A percentile compares a stretch with the other conserved stretches of the same genome.
phyloP scores from a whole-genome alignment of 2,797 vertebrate species.

The Taenioides sp. region DNA sequence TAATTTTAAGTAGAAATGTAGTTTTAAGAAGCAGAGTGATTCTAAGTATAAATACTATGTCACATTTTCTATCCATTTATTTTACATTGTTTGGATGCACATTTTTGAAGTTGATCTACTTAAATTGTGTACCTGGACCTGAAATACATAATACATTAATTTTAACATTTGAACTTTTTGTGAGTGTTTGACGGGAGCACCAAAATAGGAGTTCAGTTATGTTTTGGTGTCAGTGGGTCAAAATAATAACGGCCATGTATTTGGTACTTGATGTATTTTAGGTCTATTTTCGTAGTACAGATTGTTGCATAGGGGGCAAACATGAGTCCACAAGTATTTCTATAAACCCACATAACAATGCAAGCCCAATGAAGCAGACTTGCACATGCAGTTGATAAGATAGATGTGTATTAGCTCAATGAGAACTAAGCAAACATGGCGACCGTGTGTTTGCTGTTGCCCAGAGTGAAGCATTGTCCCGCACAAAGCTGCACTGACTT shows the following conservation, averaged over 20 bases:
- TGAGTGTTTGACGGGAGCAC: not conserved
- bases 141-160: not conserved
- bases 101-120: no score
- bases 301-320: not conserved
- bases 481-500: constrained; percentile 31
- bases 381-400: not conserved
- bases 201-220: not conserved
- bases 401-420: not conserved
- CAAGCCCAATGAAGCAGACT: not conserved
- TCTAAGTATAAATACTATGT: no score
- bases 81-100: no score
- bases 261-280: no score
- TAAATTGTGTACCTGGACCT: not conserved
- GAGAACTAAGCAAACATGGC: constrained; percentile 1
- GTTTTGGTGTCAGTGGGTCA: not conserved
- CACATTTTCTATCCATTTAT: no score
- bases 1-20: not conserved
- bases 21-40: no score
- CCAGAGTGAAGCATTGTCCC: constrained; percentile 11
- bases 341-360: not conserved
- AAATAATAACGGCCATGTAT: not conserved
- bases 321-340: not conserved
- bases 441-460: constrained; percentile 26
- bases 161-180: not conserved
- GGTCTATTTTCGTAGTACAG: no score